Evolutionary conservation across 2,797 vertebrate genomes (phyloP).

Genomic region (Merluccius polli): DNA sequence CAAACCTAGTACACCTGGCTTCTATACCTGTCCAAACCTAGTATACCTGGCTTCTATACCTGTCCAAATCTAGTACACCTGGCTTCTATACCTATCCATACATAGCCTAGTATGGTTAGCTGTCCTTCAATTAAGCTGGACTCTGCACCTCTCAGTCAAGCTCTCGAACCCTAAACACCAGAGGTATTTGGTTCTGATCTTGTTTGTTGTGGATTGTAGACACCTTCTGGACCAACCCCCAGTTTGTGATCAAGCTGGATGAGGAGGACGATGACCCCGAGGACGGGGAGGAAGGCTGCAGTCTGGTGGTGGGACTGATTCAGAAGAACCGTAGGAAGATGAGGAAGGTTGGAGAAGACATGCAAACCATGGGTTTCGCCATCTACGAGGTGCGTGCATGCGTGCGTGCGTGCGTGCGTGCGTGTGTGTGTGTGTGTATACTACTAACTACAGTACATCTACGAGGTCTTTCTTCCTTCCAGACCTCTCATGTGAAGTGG

Average conservation of each 20-base stretch:
- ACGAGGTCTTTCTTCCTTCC: no score
- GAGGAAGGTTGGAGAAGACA: slow-evolving; percentile 77
- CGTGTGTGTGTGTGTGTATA: no score
- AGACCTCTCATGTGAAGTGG: not conserved
- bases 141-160: no score
- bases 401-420: no score
- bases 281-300: slow-evolving; percentile 74
- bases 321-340: slow-evolving; percentile 80
- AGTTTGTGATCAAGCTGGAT: slow-evolving; percentile 79
- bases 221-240: slow-evolving; percentile 82
- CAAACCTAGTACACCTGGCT: no score
- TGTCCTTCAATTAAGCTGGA: no score
- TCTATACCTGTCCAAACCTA: no score
- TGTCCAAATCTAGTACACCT: no score
- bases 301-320: slow-evolving; percentile 80
- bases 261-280: slow-evolving; percentile 79
- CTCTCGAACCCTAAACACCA: not conserved
- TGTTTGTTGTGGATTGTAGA: slow-evolving; percentile 52
- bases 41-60: no score
- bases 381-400: slow-evolving; percentile 86
- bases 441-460: no score
- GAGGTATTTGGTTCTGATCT: not conserved
- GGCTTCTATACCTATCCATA: no score
- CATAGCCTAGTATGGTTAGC: no score
- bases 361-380: slow-evolving; percentile 81